A percentile compares a stretch with the other conserved stretches of the same genome.
Evolutionary conservation across 2,113 vertebrate species (phyloP).

Genomic region (Hemiprocne comata): DNA sequence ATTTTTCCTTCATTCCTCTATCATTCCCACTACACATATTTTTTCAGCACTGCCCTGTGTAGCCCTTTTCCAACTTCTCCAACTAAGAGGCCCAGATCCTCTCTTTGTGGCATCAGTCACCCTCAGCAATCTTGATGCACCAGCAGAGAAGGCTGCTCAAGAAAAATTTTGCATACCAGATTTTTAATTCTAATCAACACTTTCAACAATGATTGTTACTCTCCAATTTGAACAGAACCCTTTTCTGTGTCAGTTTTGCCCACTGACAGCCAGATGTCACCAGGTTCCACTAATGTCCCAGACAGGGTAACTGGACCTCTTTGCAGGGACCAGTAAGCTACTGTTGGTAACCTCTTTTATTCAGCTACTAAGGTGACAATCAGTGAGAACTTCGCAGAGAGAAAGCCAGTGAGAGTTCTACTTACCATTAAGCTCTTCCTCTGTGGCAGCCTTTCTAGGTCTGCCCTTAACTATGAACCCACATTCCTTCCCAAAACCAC

Average conservation of each 20-base stretch:
- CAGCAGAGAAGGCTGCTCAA: background rate
- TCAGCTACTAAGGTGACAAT: background rate
- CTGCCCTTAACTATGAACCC: background rate
- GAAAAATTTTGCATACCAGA: background rate
- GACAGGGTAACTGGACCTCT: background rate
- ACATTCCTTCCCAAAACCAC: background rate
- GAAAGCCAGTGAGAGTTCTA: background rate
- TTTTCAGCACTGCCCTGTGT: background rate
- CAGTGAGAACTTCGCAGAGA: background rate
- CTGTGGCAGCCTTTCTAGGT: background rate
- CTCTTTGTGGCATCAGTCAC: slow-evolving; percentile 1
- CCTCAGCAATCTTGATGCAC: background rate
- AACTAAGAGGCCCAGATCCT: background rate
- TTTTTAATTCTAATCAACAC: slow-evolving; percentile 2
- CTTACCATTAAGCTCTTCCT: background rate
- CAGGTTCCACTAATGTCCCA: background rate
- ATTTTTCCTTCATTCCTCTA: background rate
- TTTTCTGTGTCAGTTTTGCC: background rate
- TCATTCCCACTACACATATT: background rate
- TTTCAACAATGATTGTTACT: background rate
- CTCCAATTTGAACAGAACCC: background rate
- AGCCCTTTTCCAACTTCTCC: background rate
- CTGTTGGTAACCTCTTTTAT: background rate
- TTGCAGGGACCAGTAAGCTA: background rate
- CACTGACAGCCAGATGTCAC: background rate